Evolutionary conservation across 2,888 invertebrate genomes (phyloP), one percentile per base, ranked within the genome.

Genomic region (Volucella bombylans): DNA sequence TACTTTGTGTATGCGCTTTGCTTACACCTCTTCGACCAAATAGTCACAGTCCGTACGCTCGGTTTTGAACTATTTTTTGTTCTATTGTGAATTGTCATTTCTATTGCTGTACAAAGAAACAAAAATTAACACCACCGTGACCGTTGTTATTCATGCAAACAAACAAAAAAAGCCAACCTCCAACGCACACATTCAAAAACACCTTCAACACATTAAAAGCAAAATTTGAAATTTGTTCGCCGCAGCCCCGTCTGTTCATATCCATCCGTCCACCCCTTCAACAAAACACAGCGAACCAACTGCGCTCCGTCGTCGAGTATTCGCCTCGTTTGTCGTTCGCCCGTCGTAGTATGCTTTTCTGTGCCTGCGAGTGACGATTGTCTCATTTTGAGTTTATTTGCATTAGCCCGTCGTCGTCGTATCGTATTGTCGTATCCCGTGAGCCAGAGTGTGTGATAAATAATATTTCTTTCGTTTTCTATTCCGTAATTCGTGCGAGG

Each of bases 301-400:
- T 65, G 8, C 14, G 49, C 50, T 49, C 55, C n/a, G 69, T 14
- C 49, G 39, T 47, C 54, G n/a, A n/a, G 31, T 72, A 57, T 79
- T 85, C 65, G 65, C 80, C 59, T 50, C 43, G 64, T 65, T 68
- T 79, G 39, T 64, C 62, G n/a, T 31, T 52, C 15, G 12, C 1
- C 57, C 31, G 6, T 54, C 71, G 52, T 80, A 85, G 85, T 85
- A 81, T 85, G 64, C 65, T 81, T 68, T 85, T 81, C 72, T 57
- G 81, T 83, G 79, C 71, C 80, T 85, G 57, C 18, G 81, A 77
- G 81, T 81, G 52, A 72, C 76, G 76, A 71, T 76, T 71, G 73
- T 50, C 74, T 59, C 31, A 0, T 6, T 54, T 45, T 64, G 76
- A 80, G 61, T 72, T 76, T 72, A 65, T 67, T 69, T 69, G 31